phyloP scores from a whole-genome alignment of 1,140 invertebrate genomes.

The Megalopta genalis region DNA sequence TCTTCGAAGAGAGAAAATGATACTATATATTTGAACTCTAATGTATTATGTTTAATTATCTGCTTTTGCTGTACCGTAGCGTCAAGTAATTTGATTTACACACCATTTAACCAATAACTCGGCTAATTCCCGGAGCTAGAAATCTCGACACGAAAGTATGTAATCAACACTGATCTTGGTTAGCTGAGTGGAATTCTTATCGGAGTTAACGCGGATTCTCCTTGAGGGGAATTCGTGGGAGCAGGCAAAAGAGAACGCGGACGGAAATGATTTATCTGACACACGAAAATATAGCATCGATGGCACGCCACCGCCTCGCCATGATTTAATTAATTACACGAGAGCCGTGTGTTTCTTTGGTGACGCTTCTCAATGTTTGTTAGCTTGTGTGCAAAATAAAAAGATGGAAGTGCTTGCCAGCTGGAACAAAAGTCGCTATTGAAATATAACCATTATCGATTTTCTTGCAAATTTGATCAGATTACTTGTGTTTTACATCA shows the following conservation, averaged over 20 bases:
- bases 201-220: neutral
- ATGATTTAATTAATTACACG: slow-evolving; percentile 17
- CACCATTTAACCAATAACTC: too few species aligned
- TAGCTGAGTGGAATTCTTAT: neutral
- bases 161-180: neutral
- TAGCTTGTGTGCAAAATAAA: neutral
- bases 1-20: too few species aligned
- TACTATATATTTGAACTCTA: too few species aligned
- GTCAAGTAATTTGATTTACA: too few species aligned
- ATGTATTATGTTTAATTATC: too few species aligned
- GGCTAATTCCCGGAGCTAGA: too few species aligned
- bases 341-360: neutral
- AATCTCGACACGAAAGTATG: neutral
- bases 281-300: neutral
- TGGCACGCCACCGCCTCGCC: too few species aligned
- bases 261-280: slow-evolving; percentile 17
- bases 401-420: neutral
- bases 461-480: too few species aligned
- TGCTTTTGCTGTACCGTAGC: too few species aligned
- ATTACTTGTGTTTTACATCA: too few species aligned
- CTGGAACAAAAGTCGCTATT: slow-evolving; percentile 14
- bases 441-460: neutral
- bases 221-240: neutral
- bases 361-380: neutral
- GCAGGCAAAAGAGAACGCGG: too few species aligned